Evolutionary conservation across 1,140 invertebrate species (phyloP).

Genomic region (Drosophila triauraria): DNA sequence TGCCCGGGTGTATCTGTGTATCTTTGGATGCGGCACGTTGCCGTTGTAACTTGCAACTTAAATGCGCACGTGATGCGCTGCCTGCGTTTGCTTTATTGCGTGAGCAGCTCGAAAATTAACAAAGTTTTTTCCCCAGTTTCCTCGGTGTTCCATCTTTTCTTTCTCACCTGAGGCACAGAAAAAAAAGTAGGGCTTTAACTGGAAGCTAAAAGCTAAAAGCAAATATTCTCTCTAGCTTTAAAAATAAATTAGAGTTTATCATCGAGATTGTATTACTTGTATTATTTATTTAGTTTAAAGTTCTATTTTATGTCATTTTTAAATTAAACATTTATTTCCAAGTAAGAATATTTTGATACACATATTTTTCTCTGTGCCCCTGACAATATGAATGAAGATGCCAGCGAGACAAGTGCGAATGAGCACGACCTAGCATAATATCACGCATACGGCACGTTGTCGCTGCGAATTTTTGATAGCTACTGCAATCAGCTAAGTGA

Average conservation of each 20-base stretch:
- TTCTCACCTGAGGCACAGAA: background rate
- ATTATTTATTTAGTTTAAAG: too few relatives aligned
- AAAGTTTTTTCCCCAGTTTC: conserved; percentile 47
- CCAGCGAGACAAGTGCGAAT: conserved; percentile 34
- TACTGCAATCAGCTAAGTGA: conserved; percentile 56
- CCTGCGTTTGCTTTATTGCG: conserved; percentile 74
- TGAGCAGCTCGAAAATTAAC: conserved; percentile 74
- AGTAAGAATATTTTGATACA: rapidly evolving
- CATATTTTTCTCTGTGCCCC: background rate
- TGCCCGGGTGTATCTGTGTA: conserved; percentile 31
- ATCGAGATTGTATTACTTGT: too few relatives aligned
- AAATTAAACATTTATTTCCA: background rate
- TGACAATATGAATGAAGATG: conserved; percentile 51
- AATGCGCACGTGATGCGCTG: conserved; percentile 78
- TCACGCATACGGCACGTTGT: conserved; percentile 55
- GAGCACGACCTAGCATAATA: conserved; percentile 53
- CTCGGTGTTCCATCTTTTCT: background rate
- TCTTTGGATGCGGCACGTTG: conserved; percentile 62
- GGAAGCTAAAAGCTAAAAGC: too few relatives aligned
- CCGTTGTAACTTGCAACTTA: conserved; percentile 79
- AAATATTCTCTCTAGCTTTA: rapidly evolving
- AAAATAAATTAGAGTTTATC: background rate
- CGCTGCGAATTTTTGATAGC: conserved; percentile 45
- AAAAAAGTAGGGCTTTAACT: background rate
- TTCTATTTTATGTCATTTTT: too few relatives aligned